Evolutionary conservation across 2,113 vertebrate genomes (phyloP), one percentile per base, ranked within the genome.

Genomic region (Natator depressus): DNA sequence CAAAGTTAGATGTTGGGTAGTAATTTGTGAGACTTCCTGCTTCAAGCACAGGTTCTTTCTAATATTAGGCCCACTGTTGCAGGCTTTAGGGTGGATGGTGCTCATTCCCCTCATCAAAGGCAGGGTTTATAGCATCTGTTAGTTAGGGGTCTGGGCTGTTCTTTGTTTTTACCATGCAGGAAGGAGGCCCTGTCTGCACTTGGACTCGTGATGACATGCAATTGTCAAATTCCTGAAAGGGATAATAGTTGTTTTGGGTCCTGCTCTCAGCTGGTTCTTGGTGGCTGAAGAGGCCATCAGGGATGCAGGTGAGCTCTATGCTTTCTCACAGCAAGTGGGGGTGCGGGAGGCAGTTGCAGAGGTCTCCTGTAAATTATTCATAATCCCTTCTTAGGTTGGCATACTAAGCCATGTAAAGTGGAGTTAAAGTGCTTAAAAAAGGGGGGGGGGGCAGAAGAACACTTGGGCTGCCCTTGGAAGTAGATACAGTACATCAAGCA

Each of bases 401-500:
- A 79, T 50, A 59, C 57, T 29, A 89, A 12, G 6, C 19, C 12
- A 14, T 42, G 6, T 46, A 27, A 88, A 94, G 55, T 0, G 10
- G 12, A 46, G 5, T 72, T 84, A 6, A 14, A 57, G 25, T 80
- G 76, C 92, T 6, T 92, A 9, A 57, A 27, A 10, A 55, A 53
- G 50, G 50, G 50, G 50, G 8, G 51, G 17, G 51, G 55, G 25
- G 10, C 42, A 42, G 42, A 42, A 42, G 42, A 42, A 42, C 42
- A 5, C 22, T 94, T 89, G 53, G 72, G 80, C 90, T 95, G 55
- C 72, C 96, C 83, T 79, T 92, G 85, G 49, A 92, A 93, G 96
- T 97, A 94, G 92, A 90, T 93, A 51, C 9, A 13, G 12, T 35
- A 55, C 12, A 12, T 59, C 10, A 59, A 12, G 46, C 8, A 31